Evolutionary conservation across 2,797 vertebrate genomes (phyloP).

Genomic region (Diceros bicornis): DNA sequence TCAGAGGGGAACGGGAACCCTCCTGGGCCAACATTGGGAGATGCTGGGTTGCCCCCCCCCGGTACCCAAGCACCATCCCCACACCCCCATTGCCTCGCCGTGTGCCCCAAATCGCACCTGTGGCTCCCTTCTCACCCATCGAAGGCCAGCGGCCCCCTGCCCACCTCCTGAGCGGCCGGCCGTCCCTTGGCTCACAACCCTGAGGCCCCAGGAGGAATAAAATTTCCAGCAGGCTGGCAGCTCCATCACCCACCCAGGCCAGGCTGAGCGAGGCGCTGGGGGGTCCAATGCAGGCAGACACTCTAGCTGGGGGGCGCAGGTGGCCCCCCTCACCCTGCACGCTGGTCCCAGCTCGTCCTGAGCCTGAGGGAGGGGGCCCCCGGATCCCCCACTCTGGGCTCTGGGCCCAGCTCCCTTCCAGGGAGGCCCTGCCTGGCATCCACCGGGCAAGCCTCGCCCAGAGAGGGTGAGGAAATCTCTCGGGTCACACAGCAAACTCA

Average conservation of each 20-base stretch:
- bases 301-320: neutral
- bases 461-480: neutral
- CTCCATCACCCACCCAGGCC: neutral
- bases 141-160: neutral
- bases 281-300: neutral
- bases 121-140: neutral
- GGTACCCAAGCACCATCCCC: neutral
- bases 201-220: neutral
- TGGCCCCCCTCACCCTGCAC: fast-evolving
- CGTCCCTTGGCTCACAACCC: neutral
- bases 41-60: neutral
- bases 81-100: fast-evolving
- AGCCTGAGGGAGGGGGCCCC: neutral
- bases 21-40: neutral
- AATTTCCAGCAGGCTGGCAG: neutral
- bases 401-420: neutral
- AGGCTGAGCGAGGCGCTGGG: neutral
- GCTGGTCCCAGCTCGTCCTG: neutral
- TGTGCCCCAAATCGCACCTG: fast-evolving
- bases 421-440: neutral
- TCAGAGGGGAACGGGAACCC: neutral
- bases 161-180: neutral
- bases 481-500: neutral
- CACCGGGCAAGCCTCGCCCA: neutral
- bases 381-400: neutral